Base-by-base conservation (phyloP, 2,888 invertebrate genomes). In the Perdita meconis region DNA sequence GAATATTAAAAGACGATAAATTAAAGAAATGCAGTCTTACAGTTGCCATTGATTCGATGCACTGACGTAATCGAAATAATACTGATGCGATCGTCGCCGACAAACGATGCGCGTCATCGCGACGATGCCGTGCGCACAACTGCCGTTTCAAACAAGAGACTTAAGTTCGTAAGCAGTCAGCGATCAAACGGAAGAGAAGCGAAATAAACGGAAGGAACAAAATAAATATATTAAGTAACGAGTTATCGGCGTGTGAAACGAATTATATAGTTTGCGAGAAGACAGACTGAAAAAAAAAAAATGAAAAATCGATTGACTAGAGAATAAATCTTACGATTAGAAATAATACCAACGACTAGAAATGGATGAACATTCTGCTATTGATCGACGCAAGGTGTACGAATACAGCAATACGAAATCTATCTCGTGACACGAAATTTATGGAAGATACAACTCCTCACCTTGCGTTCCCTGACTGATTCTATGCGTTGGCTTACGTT, bases 311-410 rank as follows among this genome's bases (percentile, higher is more conserved):
- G 50, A 34, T 47, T 83, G 82, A 83, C 82, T 83, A 83, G 82
- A 66, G 56, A 42, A 50, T 57, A 26, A 8, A 53, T 72, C 74
- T 71, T 75, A 75, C 26, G 8, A 61, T 61, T 64, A 61, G 66
- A 78, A 26, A 42, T 67, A 80, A 73, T 78, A 78, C 74, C 73
- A 64, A 72, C 64, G 87, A 87, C 87, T 87, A 87, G 87, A 87
- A 84, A 82, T 44, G 51, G 64, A 53, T 44, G 38, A 61, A 53
- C 65, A 30, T 61, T 53, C 22, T 36, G 64, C 24, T 53, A 50
- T 38, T 30, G 47, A 44, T 30, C 6, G 6, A 6, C 2, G 30
- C 30, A 6, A 30, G 30, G 2, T 30, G 6, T 30, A 30, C 3
- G 6, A 30, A 6, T 61, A 44, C 44, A 73, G 70, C 44, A 26